phyloP scores from a whole-genome alignment of 2,113 vertebrate species.

The Accipiter cooperii region DNA sequence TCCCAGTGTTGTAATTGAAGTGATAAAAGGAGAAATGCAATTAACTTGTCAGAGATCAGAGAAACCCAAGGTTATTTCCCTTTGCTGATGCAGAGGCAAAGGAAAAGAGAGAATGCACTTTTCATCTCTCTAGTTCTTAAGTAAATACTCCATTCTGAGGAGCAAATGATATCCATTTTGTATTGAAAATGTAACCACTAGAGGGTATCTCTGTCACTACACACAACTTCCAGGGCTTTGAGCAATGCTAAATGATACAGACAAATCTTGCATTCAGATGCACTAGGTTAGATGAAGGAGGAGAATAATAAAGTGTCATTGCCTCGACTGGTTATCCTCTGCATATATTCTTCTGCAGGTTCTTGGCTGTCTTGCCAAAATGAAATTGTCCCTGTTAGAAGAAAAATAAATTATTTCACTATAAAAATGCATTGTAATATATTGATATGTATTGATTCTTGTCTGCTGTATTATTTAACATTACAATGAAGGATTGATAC shows the following conservation, averaged over 20 bases:
- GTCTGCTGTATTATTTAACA: conserved; percentile 3
- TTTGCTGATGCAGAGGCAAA: neutral
- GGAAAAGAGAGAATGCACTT: neutral
- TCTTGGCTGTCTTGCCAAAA: neutral
- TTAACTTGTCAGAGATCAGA: neutral
- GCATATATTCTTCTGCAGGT: neutral
- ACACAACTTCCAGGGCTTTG: neutral
- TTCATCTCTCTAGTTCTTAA: neutral
- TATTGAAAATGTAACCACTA: conserved; percentile 55
- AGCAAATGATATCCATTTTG: neutral
- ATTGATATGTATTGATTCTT: conserved; percentile 39
- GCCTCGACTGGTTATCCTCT: neutral
- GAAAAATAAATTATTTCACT: conserved; percentile 25
- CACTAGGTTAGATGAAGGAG: neutral
- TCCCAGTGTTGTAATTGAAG: neutral
- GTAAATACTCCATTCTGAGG: conserved; percentile 17
- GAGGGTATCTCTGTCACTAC: conserved; percentile 50
- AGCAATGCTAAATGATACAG: neutral
- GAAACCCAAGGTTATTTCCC: neutral
- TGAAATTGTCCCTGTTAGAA: conserved; percentile 1
- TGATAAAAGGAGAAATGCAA: conserved; percentile 4
- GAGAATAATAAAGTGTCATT: neutral
- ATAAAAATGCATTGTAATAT: conserved; percentile 10
- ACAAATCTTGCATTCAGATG: neutral
- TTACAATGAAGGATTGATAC: neutral